Evolutionary conservation across 53 echinoderm and acorn worm genomes (phyloP).

Genomic region (Echinarachnius parma): DNA sequence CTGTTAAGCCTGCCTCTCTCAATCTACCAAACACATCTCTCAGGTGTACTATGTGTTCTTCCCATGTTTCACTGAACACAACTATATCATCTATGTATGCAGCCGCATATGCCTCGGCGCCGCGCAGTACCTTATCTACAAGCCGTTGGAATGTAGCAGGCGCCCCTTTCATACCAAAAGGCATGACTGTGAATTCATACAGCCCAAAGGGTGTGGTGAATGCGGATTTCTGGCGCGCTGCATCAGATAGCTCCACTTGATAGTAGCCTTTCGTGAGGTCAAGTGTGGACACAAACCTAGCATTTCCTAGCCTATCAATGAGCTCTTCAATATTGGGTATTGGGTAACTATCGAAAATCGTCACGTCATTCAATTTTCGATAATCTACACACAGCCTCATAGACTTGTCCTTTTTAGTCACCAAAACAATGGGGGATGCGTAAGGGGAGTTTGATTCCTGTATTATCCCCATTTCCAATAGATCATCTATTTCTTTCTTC

Average conservation of each 20-base stretch:
- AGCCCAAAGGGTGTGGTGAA: conserved; percentile 59
- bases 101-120: conserved; percentile 24
- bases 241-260: conserved; percentile 47
- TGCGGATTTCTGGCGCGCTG: conserved; percentile 48
- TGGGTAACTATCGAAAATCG: no score
- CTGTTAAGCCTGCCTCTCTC: conserved; percentile 43
- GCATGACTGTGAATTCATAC: conserved; percentile 58
- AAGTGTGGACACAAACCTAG: no score
- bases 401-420: no score
- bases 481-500: no score
- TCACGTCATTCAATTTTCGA: no score
- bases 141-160: conserved; percentile 60
- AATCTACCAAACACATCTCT: conserved; percentile 38
- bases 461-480: no score
- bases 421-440: no score
- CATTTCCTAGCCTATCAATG: no score
- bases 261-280: no score
- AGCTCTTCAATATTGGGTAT: no score
- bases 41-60: conserved; percentile 49
- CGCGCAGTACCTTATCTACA: conserved; percentile 47
- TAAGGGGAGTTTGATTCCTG: no score
- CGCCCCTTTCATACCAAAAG: conserved; percentile 66
- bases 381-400: no score
- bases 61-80: conserved; percentile 60
- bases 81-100: conserved; percentile 69